Percentiles rank a stretch among this genome's conserved stretches.
Evolutionary conservation across 2,113 vertebrate species (phyloP).

Genomic region (Deroptyus accipitrinus): DNA sequence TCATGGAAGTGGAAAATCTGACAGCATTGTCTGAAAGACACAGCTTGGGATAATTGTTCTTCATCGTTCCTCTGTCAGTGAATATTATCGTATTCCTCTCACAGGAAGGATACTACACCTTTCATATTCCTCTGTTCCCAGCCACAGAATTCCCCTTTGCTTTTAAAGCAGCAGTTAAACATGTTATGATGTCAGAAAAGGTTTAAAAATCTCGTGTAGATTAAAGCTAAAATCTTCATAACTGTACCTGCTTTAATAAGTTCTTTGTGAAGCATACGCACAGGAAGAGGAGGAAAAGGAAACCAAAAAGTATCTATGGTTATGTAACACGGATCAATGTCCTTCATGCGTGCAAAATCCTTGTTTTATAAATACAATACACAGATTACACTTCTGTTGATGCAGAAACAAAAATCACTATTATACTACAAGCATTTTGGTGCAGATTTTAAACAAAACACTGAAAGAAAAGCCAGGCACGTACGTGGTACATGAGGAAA

Average conservation of each 20-base stretch:
- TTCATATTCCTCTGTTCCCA: slow-evolving; percentile 27
- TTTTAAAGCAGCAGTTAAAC: slow-evolving; percentile 37
- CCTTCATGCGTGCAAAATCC: neutral
- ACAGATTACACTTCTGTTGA: neutral
- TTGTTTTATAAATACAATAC: neutral
- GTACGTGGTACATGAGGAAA: rapidly evolving
- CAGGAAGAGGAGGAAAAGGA: neutral
- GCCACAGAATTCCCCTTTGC: neutral
- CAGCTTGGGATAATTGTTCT: slow-evolving; percentile 70
- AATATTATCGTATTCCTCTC: slow-evolving; percentile 65
- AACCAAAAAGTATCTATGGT: neutral
- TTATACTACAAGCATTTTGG: neutral
- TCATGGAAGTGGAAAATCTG: slow-evolving; percentile 73
- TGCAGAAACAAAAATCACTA: neutral
- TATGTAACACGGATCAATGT: neutral
- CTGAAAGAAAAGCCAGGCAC: neutral
- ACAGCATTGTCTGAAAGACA: slow-evolving; percentile 74
- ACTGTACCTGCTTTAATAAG: neutral
- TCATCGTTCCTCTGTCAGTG: slow-evolving; percentile 59
- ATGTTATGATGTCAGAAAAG: neutral
- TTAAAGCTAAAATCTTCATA: neutral
- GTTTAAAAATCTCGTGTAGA: neutral
- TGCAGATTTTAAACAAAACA: neutral
- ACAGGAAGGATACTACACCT: slow-evolving; percentile 52
- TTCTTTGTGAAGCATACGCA: neutral